Evolutionary conservation across 2,888 invertebrate genomes (phyloP).

Genomic region (Caenorhabditis sp.): DNA sequence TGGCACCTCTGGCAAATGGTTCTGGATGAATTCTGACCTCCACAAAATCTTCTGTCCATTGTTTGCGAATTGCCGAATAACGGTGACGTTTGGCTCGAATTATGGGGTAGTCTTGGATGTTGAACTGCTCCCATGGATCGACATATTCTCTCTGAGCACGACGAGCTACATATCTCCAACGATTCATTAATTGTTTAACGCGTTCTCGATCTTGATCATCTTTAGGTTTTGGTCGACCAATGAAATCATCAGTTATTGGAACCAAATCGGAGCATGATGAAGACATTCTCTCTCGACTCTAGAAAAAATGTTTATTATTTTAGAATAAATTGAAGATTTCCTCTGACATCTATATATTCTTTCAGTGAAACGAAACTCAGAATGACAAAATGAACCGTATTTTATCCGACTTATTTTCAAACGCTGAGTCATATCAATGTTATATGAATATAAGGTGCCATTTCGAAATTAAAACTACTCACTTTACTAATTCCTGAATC

Average conservation of each 20-base stretch:
- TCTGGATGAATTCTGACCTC: constrained; percentile 71
- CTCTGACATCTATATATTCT: too few species aligned
- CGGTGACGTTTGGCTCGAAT: constrained; percentile 74
- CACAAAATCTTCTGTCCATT: constrained; percentile 74
- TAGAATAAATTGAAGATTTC: too few species aligned
- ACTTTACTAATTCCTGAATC: too few species aligned
- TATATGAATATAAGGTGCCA: too few species aligned
- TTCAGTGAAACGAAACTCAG: too few species aligned
- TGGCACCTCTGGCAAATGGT: constrained; percentile 76
- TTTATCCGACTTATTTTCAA: too few species aligned
- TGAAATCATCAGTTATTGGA: constrained; percentile 3
- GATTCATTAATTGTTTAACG: constrained; percentile 32
- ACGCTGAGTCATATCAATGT: too few species aligned
- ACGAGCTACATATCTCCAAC: constrained; percentile 45
- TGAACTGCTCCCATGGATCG: constrained; percentile 75
- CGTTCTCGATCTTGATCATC: constrained; percentile 18
- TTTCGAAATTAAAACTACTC: too few species aligned
- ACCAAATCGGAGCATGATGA: constrained; percentile 7
- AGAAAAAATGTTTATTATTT: neutral
- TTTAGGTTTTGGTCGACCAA: too few species aligned
- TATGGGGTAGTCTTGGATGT: constrained; percentile 72
- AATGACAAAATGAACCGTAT: too few species aligned
- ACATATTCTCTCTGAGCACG: constrained; percentile 52
- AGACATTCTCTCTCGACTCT: neutral
- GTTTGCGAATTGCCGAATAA: constrained; percentile 74